phyloP scores from a whole-genome alignment of 2,113 vertebrate genomes.

The cat (Felis catus) region F.catus_Fca126_mat1.0 CM031416.1:118689001-118689500 shows the following conservation, averaged over 20 bases:
- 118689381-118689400: background rate
- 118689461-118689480: background rate
- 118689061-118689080: slow-evolving; percentile 59
- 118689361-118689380: background rate
- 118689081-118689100: slow-evolving; percentile 28
- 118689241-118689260: background rate
- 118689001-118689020: slow-evolving; percentile 36
- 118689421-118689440: background rate
- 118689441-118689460: background rate
- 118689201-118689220: background rate
- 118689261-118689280: background rate
- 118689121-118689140: slow-evolving; percentile 53
- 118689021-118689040: background rate
- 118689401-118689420: background rate
- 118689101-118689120: slow-evolving; percentile 7
- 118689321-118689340: background rate
- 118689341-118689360: background rate
- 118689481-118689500: background rate
- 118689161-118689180: slow-evolving; percentile 1
- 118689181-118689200: background rate
- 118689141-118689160: slow-evolving; percentile 31
- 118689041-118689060: slow-evolving; percentile 47
- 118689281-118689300: background rate
- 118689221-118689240: background rate
- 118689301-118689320: background rate